Conservation (phyloP, 2,797 vertebrate species). For the Hypotaenidia philippensis region DNA sequence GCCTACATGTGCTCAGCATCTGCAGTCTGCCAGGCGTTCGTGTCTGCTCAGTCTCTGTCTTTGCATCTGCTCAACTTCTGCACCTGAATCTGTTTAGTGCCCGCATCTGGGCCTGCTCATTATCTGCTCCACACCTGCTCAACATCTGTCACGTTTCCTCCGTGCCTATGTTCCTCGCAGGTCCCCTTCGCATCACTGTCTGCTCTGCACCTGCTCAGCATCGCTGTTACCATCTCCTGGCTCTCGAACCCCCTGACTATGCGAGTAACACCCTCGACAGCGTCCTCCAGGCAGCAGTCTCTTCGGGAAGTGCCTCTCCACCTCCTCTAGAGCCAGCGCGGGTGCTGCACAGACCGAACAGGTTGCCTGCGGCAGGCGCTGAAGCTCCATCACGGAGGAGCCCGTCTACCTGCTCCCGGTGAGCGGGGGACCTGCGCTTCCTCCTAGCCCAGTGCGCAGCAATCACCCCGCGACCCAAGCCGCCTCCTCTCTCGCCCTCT, state of each 20-base stretch:
- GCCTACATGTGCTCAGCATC: conserved; percentile 24
- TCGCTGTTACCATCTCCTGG: background rate
- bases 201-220: conserved; percentile 43
- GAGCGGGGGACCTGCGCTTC: background rate
- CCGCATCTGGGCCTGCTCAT: conserved; percentile 27
- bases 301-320: background rate
- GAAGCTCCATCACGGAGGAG: background rate
- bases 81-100: conserved; percentile 53
- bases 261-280: background rate
- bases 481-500: background rate
- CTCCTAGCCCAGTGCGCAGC: background rate
- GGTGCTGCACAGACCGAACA: background rate
- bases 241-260: background rate
- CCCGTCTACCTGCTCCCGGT: background rate
- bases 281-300: background rate
- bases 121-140: conserved; percentile 69
- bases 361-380: background rate
- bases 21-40: background rate
- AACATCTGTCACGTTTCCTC: conserved; percentile 37
- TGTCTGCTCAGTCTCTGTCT: conserved; percentile 14
- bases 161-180: background rate
- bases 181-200: background rate
- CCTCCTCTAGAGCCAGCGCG: background rate
- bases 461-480: background rate
- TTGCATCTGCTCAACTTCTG: conserved; percentile 34